phyloP scores from a whole-genome alignment of 2,888 invertebrate species.

The Dermolepida albohirtum region DNA sequence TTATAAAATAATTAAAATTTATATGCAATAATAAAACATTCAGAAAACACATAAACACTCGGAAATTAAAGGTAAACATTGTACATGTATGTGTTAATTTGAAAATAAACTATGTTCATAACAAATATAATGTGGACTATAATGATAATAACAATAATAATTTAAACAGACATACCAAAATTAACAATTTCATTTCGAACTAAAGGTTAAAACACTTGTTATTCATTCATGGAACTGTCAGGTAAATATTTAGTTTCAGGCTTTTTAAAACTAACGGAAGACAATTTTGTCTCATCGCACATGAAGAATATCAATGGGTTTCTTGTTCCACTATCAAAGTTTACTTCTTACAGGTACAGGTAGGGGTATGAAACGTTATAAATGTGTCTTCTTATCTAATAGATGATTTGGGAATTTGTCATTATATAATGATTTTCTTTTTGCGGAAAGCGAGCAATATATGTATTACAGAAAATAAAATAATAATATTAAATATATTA shows the following conservation, averaged over 20 bases:
- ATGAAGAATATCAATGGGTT: conserved; percentile 47
- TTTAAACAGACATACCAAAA: conserved; percentile 54
- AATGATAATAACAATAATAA: conserved; percentile 1
- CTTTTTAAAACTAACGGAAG: conserved; percentile 61
- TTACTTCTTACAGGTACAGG: conserved; percentile 53
- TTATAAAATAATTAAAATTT: too few relatives aligned
- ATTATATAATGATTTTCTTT: conserved; percentile 2
- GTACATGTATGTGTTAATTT: too few relatives aligned
- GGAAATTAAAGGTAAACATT: too few relatives aligned
- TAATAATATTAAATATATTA: too few relatives aligned
- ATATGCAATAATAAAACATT: too few relatives aligned
- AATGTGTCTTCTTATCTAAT: conserved; percentile 26
- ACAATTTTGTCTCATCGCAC: conserved; percentile 54
- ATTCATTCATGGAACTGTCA: conserved; percentile 58
- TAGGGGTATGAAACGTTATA: conserved; percentile 50
- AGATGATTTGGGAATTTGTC: conserved; percentile 23
- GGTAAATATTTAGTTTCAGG: conserved; percentile 57
- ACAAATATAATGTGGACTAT: neutral
- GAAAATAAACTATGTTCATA: neutral
- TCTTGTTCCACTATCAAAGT: conserved; percentile 51
- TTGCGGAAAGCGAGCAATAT: neutral
- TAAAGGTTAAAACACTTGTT: conserved; percentile 53
- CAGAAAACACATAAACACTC: too few relatives aligned
- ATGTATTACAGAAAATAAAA: neutral
- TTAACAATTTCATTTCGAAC: conserved; percentile 54